These are phyloP conservation scores for Eupithecia vulgata DNA, from an alignment of 2,888 invertebrate species.

Conservation along the genomic window DNA sequence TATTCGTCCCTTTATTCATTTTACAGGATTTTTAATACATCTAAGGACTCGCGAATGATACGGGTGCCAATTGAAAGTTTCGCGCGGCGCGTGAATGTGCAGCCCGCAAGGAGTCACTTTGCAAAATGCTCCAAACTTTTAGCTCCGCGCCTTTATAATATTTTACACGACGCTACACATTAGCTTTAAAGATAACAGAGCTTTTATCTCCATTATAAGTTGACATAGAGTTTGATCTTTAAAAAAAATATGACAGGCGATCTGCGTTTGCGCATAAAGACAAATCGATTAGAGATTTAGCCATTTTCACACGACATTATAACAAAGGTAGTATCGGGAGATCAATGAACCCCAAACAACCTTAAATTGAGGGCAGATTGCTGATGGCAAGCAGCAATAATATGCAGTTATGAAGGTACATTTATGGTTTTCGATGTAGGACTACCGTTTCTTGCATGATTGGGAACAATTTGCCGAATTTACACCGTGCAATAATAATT, in stretches of 20 bases:
- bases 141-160: slow-evolving; percentile 79
- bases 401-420: slow-evolving; percentile 25
- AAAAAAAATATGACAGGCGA: slow-evolving; percentile 70
- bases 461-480: slow-evolving; percentile 12
- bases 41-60: slow-evolving; percentile 44
- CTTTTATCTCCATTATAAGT: slow-evolving; percentile 77
- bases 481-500: slow-evolving; percentile 8
- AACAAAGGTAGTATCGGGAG: slow-evolving; percentile 58
- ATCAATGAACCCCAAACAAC: slow-evolving; percentile 60
- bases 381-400: slow-evolving; percentile 25
- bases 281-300: slow-evolving; percentile 60
- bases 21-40: slow-evolving; percentile 54
- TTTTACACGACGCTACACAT: slow-evolving; percentile 76
- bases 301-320: slow-evolving; percentile 55
- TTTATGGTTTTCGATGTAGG: slow-evolving; percentile 30
- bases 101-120: slow-evolving; percentile 76
- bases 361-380: slow-evolving; percentile 44
- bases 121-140: slow-evolving; percentile 77
- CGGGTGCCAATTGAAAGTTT: slow-evolving; percentile 33
- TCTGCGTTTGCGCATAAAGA: slow-evolving; percentile 60
- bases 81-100: slow-evolving; percentile 72
- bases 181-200: slow-evolving; percentile 78
- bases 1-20: slow-evolving; percentile 63
- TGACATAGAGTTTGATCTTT: slow-evolving; percentile 62
- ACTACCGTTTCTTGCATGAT: slow-evolving; percentile 23